These are phyloP conservation scores for Ditula angustiorana DNA, from an alignment of 2,888 invertebrate genomes.

Conservation along the genomic window DNA sequence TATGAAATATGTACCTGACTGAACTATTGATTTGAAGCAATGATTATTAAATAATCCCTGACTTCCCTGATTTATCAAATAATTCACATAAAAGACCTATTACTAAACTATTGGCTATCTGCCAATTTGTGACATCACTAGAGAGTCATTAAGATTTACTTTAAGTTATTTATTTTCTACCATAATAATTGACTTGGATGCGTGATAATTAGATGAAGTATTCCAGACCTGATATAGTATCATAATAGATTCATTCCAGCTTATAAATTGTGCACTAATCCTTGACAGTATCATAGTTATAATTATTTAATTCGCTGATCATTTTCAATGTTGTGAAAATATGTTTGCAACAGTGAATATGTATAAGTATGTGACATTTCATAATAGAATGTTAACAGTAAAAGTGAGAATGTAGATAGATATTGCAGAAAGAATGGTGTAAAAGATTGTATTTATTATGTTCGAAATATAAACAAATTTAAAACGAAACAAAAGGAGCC, in stretches of 20 bases:
- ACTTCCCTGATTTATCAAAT: constrained; percentile 2
- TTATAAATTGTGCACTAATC: constrained; percentile 10
- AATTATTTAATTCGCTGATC: constrained; percentile 46
- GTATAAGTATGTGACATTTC: constrained; percentile 45
- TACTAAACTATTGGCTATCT: constrained; percentile 17
- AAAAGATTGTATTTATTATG: constrained; percentile 67
- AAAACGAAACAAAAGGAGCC: constrained; percentile 39
- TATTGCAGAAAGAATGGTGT: constrained; percentile 44
- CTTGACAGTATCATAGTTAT: constrained; percentile 29
- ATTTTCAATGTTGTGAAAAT: constrained; percentile 77
- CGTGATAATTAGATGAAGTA: constrained; percentile 52
- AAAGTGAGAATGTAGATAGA: constrained; percentile 51
- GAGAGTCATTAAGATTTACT: constrained; percentile 75
- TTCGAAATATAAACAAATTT: constrained; percentile 60
- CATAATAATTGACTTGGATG: constrained; percentile 48
- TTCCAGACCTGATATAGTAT: constrained; percentile 30
- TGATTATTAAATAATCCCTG: background rate
- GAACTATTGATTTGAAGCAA: constrained; percentile 6
- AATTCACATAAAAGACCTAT: background rate
- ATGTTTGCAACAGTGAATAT: constrained; percentile 76
- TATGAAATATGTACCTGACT: constrained; percentile 25
- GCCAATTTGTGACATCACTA: constrained; percentile 48
- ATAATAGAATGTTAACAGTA: constrained; percentile 33
- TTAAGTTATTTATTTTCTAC: constrained; percentile 79
- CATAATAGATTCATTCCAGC: constrained; percentile 15